Evolutionary conservation across 92 coral and sea anemone genomes (phyloP), one percentile per base, ranked within the genome.

Genomic region (Metridium senile): DNA sequence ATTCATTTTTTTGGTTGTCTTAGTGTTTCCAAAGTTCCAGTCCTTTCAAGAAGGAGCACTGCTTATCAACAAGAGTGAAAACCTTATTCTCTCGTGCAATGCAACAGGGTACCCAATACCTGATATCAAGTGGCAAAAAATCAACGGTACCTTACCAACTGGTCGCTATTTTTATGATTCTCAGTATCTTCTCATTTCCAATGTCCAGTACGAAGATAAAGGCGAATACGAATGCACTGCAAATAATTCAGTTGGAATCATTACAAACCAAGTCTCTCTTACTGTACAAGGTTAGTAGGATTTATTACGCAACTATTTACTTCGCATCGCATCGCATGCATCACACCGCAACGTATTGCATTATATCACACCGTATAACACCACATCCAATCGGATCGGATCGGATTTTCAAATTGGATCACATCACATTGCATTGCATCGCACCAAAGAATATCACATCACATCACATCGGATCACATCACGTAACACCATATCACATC

Each of bases 151-250:
- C n/a, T 30, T 78, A 21, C 72, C 74, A 30, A 46, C 9, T 11
- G 56, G 52, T 78, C 83, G 76, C 1, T 53, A 53, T 17, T 1
- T 26, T 33, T 68, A 68, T 25, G 68, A 68, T 45, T 53, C 56
- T 22, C 74, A 56, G 39, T 23, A 11, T 43, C 20, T 78, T 16
- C 31, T 2, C 20, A 68, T 78, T 21, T n/a, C n/a, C 25, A 28
- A 33, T 43, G 83, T 78, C n/a, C 46, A 78, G 58, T 78, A 78
- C 58, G 34, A 25, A 35, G 83, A 78, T 27, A 39, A 75, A 6
- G 83, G 83, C 22, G 75, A 67, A 18, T 78, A 78, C 25, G 68
- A 56, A 8, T 78, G 83, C 43, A 53, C 75, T 53, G 83, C 69
- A 1, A 68, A 23, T 2, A 78, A 78, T 56, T 28, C 75, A 13